phyloP scores from a whole-genome alignment of 1,140 invertebrate genomes.

The Cephus cinctus region DNA sequence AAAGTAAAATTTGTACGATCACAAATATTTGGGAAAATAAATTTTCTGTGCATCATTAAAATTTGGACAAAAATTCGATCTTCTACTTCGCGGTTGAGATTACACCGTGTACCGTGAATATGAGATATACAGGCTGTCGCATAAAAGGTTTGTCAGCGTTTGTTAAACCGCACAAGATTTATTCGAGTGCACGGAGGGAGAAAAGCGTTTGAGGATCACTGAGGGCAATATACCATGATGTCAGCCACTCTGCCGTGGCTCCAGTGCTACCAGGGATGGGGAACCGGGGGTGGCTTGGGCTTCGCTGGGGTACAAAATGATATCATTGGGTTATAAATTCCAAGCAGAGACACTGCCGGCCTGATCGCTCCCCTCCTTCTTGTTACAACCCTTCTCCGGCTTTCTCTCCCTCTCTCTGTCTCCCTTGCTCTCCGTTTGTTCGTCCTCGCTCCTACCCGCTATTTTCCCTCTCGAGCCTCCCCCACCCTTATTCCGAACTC shows the following conservation, averaged over 20 bases:
- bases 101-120: too few relatives aligned
- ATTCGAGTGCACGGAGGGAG: conserved; percentile 25
- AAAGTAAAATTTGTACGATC: too few relatives aligned
- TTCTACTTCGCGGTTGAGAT: too few relatives aligned
- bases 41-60: too few relatives aligned
- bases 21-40: too few relatives aligned
- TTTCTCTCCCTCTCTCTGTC: conserved; percentile 24
- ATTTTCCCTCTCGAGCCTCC: conserved; percentile 16
- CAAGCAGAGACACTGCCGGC: conserved; percentile 47
- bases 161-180: conserved; percentile 39
- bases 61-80: too few relatives aligned
- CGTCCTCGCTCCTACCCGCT: conserved; percentile 19
- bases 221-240: conserved; percentile 51
- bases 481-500: too few relatives aligned
- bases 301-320: conserved; percentile 52
- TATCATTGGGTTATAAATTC: conserved; percentile 56
- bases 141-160: background rate
- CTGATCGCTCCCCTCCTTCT: conserved; percentile 39
- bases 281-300: conserved; percentile 38
- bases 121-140: background rate
- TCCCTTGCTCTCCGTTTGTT: conserved; percentile 19
- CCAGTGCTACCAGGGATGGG: conserved; percentile 14
- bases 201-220: conserved; percentile 49
- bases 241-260: conserved; percentile 45
- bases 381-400: conserved; percentile 44